These are phyloP conservation scores for Galerucella nymphaeae DNA, from an alignment of 2,888 invertebrate species.

Conservation along the genomic window DNA sequence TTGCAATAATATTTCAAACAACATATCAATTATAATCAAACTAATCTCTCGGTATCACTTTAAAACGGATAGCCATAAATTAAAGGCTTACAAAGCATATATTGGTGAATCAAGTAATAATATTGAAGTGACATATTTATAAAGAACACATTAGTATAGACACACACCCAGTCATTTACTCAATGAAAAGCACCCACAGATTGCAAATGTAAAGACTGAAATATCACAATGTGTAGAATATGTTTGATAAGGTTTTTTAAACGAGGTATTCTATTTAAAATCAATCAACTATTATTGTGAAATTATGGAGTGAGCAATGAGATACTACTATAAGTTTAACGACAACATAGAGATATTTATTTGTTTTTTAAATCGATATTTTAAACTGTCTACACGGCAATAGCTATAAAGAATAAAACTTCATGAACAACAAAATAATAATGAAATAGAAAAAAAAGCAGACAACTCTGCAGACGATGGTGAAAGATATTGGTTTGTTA, in stretches of 20 bases:
- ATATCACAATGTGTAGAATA: neutral
- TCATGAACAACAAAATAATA: neutral
- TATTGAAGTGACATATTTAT: neutral
- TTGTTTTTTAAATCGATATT: too few relatives aligned
- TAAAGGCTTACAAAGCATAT: conserved; percentile 1
- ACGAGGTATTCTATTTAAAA: neutral
- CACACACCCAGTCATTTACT: neutral
- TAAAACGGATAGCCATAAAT: neutral
- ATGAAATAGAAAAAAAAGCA: conserved; percentile 30
- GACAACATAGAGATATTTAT: too few relatives aligned
- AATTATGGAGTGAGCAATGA: neutral
- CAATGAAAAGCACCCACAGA: neutral
- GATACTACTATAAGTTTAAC: too few relatives aligned
- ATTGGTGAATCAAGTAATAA: neutral
- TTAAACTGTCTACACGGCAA: too few relatives aligned
- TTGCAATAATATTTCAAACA: conserved; percentile 5
- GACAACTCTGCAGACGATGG: conserved; percentile 49
- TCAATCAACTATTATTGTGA: neutral
- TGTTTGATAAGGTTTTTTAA: neutral
- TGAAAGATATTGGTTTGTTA: conserved; percentile 57
- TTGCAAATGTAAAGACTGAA: neutral
- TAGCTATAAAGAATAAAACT: neutral
- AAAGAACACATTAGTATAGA: neutral
- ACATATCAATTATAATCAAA: neutral
- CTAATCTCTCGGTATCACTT: neutral